Conservation (phyloP, 2,113 vertebrate species). For the Triplophysa rosa region DNA sequence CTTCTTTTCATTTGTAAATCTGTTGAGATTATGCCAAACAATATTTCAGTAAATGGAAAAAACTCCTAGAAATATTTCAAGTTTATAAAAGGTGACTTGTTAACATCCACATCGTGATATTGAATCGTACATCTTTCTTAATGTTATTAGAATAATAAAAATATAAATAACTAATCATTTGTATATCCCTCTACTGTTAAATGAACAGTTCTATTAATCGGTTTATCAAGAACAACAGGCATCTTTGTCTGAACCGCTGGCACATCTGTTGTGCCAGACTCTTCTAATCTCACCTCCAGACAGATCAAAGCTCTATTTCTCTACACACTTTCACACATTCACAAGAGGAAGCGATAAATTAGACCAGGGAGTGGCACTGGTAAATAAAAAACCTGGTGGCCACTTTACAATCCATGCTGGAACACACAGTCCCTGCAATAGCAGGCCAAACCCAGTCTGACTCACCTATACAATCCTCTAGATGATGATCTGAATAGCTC, state of each 20-base stretch:
- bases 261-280: background rate
- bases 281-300: background rate
- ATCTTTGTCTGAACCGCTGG: background rate
- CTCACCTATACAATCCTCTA: constrained; percentile 5
- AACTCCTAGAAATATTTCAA: too few relatives aligned
- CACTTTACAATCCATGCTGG: background rate
- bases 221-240: background rate
- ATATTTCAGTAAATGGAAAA: too few relatives aligned
- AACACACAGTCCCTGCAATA: constrained; percentile 22
- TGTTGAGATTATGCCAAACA: too few relatives aligned
- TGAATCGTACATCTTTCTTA: too few relatives aligned
- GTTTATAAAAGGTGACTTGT: too few relatives aligned
- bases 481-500: background rate
- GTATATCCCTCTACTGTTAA: background rate
- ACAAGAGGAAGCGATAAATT: constrained; percentile 61
- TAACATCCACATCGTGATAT: too few relatives aligned
- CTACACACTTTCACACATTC: background rate
- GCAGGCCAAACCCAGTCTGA: background rate
- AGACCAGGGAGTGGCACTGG: constrained; percentile 40
- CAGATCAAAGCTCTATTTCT: background rate
- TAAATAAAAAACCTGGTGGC: constrained; percentile 24
- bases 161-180: too few relatives aligned
- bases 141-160: too few relatives aligned
- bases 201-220: background rate
- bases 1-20: too few relatives aligned